Conservation (phyloP, 2,113 vertebrate species). For the Craseonycteris thonglongyai region DNA sequence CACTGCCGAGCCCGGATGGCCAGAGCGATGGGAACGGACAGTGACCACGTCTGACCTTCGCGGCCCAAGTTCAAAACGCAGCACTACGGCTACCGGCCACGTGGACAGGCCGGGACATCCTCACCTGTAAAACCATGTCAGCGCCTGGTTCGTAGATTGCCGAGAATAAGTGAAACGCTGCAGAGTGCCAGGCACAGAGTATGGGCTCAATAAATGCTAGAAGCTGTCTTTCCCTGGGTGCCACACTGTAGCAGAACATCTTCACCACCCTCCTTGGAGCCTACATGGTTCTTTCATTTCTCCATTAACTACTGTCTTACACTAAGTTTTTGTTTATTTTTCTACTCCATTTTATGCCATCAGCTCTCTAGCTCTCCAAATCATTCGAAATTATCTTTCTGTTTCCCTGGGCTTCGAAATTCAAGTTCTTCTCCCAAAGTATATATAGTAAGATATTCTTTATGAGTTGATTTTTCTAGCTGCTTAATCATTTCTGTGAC, state of each 20-base stretch:
- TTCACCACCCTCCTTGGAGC: background rate
- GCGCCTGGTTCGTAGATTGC: background rate
- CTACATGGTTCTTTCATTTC: conserved; percentile 46
- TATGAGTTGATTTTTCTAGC: conserved; percentile 54
- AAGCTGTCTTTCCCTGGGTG: background rate
- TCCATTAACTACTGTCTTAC: conserved; percentile 42
- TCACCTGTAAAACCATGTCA: background rate
- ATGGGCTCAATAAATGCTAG: background rate
- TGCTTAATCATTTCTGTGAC: conserved; percentile 62
- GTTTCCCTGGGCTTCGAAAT: conserved; percentile 45
- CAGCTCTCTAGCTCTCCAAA: conserved; percentile 48
- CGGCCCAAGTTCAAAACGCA: background rate
- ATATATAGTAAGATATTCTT: conserved; percentile 10
- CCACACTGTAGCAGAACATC: conserved; percentile 21
- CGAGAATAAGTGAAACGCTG: background rate
- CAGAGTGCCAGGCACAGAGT: background rate
- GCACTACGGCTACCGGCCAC: background rate
- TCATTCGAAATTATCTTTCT: conserved; percentile 55
- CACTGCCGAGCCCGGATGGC: background rate
- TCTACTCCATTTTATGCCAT: conserved; percentile 53
- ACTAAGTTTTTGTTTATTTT: conserved; percentile 53
- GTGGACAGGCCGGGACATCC: background rate
- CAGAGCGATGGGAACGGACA: no score
- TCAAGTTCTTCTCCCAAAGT: conserved; percentile 51
- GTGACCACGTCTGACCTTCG: background rate